Evolutionary conservation across 2,888 invertebrate genomes (phyloP), one percentile per base, ranked within the genome.

Genomic region (Nudaria mundana): DNA sequence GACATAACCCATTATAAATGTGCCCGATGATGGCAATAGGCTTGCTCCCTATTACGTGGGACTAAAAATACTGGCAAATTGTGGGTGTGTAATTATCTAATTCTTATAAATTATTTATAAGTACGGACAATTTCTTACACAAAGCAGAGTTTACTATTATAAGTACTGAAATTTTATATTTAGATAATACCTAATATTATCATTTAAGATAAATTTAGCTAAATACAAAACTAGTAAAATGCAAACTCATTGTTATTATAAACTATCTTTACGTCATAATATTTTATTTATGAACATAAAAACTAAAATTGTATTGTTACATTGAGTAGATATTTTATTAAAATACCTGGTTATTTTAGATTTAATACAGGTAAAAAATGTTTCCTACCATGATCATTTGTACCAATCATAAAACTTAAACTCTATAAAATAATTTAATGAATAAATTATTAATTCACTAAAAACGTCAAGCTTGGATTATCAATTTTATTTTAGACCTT

Each of bases 381-480:
- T 25, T 13, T 10, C 18, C 30, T 29, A 29, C 12, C 10, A 23
- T 22, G 14, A 6, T 7, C 32, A 32, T 43, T 59, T 52, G 52
- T 59, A 57, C 60, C 44, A 52, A 32, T 28, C 24, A 50, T 20
- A 46, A 39, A 30, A 31, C 53, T 52, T 60, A 58, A 6, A 30
- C n/a, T 40, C 38, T 52, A 52, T 44, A 35, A 48, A 51, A 51
- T 58, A 60, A 59, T 48, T 60, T 56, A 62, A 47, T 36, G 26
- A 61, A 55, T 60, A 61, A 52, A 50, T n/a, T 55, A 51, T 39
- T 44, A 52, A 32, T 30, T 34, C 24, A 56, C 57, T 59, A 57
- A 59, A 50, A n/a, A n/a, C n/a, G n/a, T n/a, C n/a, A n/a, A n/a
- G n/a, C n/a, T n/a, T n/a, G n/a, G n/a, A n/a, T n/a, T 48, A 50